These are phyloP conservation scores for Neopipo cinnamomea DNA, from an alignment of 2,113 vertebrate genomes.

Conservation along the genomic window DNA sequence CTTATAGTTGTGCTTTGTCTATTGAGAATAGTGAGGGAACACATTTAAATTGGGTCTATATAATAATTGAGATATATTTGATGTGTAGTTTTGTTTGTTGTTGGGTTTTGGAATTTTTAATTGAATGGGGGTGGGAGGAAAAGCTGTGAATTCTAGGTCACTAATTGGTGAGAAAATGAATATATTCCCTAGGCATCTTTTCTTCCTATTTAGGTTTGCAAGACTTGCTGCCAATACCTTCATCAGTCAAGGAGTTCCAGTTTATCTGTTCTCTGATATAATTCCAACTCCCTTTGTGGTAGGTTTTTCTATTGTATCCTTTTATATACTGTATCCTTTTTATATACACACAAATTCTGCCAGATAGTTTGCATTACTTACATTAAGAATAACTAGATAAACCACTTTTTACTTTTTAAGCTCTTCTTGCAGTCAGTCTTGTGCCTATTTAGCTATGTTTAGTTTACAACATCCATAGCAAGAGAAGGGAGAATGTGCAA, in stretches of 20 bases:
- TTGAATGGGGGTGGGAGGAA: neutral
- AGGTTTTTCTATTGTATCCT: neutral
- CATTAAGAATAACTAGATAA: neutral
- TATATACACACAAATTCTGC: neutral
- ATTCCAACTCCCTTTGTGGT: conserved; percentile 98
- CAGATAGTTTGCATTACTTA: neutral
- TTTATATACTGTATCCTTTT: neutral
- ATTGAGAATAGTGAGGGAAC: neutral
- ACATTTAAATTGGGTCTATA: neutral
- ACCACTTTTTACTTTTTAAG: neutral
- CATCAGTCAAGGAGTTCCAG: conserved; percentile 85
- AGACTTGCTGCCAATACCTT: conserved; percentile 87
- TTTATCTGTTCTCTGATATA: conserved; percentile 89
- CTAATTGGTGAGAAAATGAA: neutral
- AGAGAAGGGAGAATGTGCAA: neutral
- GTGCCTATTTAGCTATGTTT: neutral
- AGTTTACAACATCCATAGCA: neutral
- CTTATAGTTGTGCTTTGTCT: neutral
- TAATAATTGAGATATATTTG: neutral
- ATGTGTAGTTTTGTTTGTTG: neutral
- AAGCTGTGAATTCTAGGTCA: neutral
- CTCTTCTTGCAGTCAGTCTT: neutral
- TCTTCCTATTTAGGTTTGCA: conserved; percentile 77
- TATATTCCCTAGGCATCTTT: neutral
- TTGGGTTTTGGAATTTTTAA: neutral